Conservation (phyloP, 1,140 invertebrate species). For the Notospermus geniculatus region DNA sequence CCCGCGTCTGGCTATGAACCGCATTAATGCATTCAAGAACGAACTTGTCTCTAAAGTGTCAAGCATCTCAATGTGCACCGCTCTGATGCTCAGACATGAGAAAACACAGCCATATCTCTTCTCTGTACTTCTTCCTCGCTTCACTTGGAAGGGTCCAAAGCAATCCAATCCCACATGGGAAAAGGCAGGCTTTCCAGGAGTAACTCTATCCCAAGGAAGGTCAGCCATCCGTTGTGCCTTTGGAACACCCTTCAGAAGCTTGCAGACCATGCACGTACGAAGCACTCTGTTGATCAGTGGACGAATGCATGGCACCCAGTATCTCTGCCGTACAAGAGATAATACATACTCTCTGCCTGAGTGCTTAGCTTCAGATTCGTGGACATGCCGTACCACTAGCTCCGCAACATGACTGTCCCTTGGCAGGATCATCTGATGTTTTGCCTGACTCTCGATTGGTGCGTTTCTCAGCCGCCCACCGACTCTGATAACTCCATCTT, state of each 20-base stretch:
- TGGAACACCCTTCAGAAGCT: neutral
- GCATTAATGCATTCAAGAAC: conserved; percentile 15
- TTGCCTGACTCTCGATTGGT: no score
- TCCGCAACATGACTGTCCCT: no score
- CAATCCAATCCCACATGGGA: conserved; percentile 11
- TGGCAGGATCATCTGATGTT: no score
- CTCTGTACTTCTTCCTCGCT: neutral
- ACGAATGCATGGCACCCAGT: no score
- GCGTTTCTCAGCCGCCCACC: no score
- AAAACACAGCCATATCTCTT: conserved; percentile 15
- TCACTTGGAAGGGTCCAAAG: conserved; percentile 3
- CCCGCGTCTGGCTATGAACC: conserved; percentile 25
- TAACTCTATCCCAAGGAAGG: conserved; percentile 10
- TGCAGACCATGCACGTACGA: no score
- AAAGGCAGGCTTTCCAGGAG: conserved; percentile 11
- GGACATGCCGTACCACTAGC: no score
- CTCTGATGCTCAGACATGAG: conserved; percentile 13
- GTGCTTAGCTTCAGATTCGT: no score
- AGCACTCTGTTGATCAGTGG: no score
- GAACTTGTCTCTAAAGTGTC: conserved; percentile 14
- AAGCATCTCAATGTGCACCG: conserved; percentile 18
- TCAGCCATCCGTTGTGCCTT: conserved; percentile 15
- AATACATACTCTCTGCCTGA: no score
- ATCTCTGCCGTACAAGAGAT: no score
- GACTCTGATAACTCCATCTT: no score